Evolutionary conservation across 2,888 invertebrate genomes (phyloP), one percentile per base, ranked within the genome.

Genomic region (Temnothorax unifasciatus): DNA sequence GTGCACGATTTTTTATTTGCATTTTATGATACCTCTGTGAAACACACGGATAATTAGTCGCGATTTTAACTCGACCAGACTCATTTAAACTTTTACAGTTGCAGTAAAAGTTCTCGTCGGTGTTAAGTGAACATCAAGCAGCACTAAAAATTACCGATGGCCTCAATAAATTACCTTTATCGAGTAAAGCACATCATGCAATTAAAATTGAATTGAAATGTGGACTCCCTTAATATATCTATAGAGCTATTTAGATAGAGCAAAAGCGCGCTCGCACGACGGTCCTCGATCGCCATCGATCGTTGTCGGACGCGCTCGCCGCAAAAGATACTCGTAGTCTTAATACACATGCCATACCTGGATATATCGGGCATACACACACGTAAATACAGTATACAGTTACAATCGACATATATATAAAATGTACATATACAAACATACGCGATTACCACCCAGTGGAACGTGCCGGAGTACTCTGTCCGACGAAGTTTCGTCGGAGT

Each of bases 371-470:
- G 92, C 93, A 93, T 93, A 94, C 94, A 94, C 94, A 94, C 94
- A 94, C 94, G 94, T 94, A 92, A 92, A 93, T 93, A 93, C 93
- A 93, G 89, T 91, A 59, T 74, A 92, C 91, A 90, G 91, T 92
- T 88, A 87, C 92, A 93, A 90, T 91, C 91, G 91, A 94, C 93
- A 93, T 94, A 93, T 94, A 66, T 66, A 64, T 64, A 68, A 47
- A 93, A 94, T 94, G 93, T 94, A 94, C 93, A 94, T 94, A 94
- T 94, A 94, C 93, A 94, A 94, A 94, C 93, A 93, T 93, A 92
- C 89, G 90, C 85, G 87, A 90, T 86, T 90, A 92, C 38, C 76
- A 41, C 90, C 85, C 86, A 89, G 87, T 91, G 85, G 87, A 91
- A 90, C 77, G 85, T 85, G 86, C 82, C 73, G 79, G 81, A 89